Evolutionary conservation across 2,113 vertebrate genomes (phyloP).

Genomic region (Climacteris rufus): DNA sequence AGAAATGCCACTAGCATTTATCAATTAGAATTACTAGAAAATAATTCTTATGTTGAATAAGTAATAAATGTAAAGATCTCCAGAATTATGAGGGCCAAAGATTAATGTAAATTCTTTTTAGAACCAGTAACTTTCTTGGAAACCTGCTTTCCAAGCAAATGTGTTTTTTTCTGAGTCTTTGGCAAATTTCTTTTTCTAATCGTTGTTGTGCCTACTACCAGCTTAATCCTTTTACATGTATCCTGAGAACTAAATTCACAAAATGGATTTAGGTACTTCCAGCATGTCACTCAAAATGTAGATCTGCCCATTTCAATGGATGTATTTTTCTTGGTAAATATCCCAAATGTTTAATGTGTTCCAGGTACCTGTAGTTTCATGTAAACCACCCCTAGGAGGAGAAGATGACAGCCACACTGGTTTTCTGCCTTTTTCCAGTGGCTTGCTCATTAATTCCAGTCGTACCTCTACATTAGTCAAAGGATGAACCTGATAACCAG

Average conservation of each 20-base stretch:
- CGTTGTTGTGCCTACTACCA: accelerated
- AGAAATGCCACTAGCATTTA: neutral
- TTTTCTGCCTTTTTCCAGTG: neutral
- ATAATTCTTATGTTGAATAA: neutral
- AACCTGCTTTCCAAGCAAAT: neutral
- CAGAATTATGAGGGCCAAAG: neutral
- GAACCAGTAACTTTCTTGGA: neutral
- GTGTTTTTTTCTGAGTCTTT: neutral
- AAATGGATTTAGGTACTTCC: neutral
- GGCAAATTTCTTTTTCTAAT: neutral
- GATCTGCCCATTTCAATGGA: neutral
- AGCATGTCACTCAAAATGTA: neutral
- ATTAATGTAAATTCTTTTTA: neutral
- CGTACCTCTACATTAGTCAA: neutral
- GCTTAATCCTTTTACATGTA: neutral
- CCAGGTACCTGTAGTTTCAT: neutral
- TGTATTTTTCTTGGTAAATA: neutral
- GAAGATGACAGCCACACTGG: neutral
- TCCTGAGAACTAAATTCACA: neutral
- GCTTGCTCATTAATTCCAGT: neutral
- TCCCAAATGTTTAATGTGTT: neutral
- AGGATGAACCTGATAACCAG: neutral
- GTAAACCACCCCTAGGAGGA: neutral
- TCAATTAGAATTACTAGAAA: neutral
- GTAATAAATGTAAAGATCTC: neutral